Base-by-base conservation (phyloP, 2,888 invertebrate genomes). In the Xanthia togata region DNA sequence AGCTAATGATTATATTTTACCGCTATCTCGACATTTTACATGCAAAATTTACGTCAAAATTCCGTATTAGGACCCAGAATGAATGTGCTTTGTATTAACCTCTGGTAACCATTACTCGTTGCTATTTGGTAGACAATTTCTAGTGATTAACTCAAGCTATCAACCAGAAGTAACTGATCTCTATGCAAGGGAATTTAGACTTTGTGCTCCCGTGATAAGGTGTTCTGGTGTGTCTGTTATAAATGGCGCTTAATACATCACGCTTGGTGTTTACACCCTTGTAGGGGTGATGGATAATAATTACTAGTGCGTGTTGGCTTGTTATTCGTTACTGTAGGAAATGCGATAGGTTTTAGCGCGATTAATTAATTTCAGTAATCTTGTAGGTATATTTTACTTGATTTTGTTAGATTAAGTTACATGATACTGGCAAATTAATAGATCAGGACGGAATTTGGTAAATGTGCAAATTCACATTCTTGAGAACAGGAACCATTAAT, bases 271-370 rank as follows among this genome's bases (percentile, higher is more conserved):
- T 84, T 84, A 67, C 82, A 57, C 79, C 82, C 78, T 79, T 77
- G 77, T 79, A 76, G 63, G 81, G 68, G 71, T 88, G 88, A 88
- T 87, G 81, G 80, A 88, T 82, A 82, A 78, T 88, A 84, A 85
- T 88, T 81, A 81, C 78, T 62, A 75, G 80, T 69, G 82, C 83
- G 82, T 87, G 85, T 81, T 35, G 23, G 69, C 57, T 73, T 65
- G 83, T 64, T 72, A 67, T 83, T 74, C 73, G 78, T 85, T 55
- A 60, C 41, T 38, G 55, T 65, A 57, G 35, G 73, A 67, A 78
- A 85, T 67, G 68, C 83, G 79, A 79, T 83, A 79, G 65, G 65
- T 69, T 60, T 38, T 38, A 59, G 35, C 44, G 53, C 75, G 60
- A 72, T 74, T 77, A 77, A 82, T 83, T 71, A 85, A 85, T 83